Base-by-base conservation (phyloP, 2,113 vertebrate genomes). In the Synodontis membranacea region DNA sequence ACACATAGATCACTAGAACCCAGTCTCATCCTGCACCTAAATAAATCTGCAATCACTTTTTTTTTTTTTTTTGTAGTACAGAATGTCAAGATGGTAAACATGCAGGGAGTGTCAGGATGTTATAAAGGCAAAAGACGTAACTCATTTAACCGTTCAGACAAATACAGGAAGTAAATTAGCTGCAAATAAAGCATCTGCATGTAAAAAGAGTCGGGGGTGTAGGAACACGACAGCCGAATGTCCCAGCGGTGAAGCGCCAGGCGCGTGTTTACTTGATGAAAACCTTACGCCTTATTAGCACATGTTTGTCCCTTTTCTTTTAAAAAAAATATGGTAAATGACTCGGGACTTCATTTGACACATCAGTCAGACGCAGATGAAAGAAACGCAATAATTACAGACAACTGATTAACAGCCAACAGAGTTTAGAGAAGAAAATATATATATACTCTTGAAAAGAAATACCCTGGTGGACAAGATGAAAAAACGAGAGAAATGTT, bases 341-440 rank as follows among this genome's bases (percentile, higher is more conserved):
- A 94, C 95, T 94, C 90, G 93, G 94, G 94, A 95, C 89, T 94
- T 94, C 80, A 91, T 92, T 93, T 93, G 91, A 85, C 86, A 89
- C 92, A 92, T 94, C 93, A 95, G 93, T 93, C 91, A 94, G 92
- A 86, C 4, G 72, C 91, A 95, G 93, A 95, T 96, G 93, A 95
- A 96, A 96, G 92, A 89, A 90, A 78, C 82, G 74, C 89, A 87
- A 91, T 95, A 94, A 95, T 96, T 94, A 94, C 92, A 91, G 90
- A 88, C 91, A 91, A 86, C 88, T 89, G 91, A 95, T 94, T 95
- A 92, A 93, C 93, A 91, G 92, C 92, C 90, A 90, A 94, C 91
- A 88, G 89, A 92, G 92, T 92, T 88, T 90, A 91, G 89, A 92
- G 88, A 92, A 87, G 90, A 91, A 90, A 84, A 87, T 76, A 74